Evolutionary conservation across 1,140 invertebrate genomes (phyloP).

Genomic region (Melanaphis sacchari): DNA sequence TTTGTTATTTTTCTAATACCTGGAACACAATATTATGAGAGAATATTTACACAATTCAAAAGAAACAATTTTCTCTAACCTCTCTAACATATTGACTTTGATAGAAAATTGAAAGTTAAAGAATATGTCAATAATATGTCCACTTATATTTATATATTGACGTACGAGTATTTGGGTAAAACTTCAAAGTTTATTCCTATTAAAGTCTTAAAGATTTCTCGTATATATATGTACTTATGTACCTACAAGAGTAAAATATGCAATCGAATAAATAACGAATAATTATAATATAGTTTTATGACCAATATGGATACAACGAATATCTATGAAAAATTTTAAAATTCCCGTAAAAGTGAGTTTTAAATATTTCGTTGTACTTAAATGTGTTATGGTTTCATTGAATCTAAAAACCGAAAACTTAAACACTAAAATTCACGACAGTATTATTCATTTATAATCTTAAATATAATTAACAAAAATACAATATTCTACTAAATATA

Average conservation of each 20-base stretch:
- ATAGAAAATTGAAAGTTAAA: conserved; percentile 1
- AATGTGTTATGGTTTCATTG: not conserved
- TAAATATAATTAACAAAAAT: not conserved
- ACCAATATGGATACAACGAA: too few relatives aligned
- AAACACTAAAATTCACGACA: not conserved
- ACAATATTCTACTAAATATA: not conserved
- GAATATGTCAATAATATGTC: not conserved
- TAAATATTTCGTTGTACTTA: too few relatives aligned
- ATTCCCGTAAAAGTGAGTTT: not conserved
- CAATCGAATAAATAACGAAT: not conserved
- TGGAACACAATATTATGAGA: not conserved
- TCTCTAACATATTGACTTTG: not conserved
- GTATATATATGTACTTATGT: not conserved
- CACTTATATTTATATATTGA: not conserved
- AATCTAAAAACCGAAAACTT: not conserved
- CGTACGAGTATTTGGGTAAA: not conserved
- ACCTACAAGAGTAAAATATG: not conserved
- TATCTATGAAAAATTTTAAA: not conserved
- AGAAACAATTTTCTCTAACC: not conserved
- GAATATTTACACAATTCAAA: not conserved
- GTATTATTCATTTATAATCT: not conserved
- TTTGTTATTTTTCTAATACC: not conserved
- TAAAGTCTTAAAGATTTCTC: not conserved
- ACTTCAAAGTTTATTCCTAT: not conserved
- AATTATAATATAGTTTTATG: not conserved